Evolutionary conservation across 1,140 invertebrate genomes (phyloP).

Genomic region (Bathynomus jamesi): DNA sequence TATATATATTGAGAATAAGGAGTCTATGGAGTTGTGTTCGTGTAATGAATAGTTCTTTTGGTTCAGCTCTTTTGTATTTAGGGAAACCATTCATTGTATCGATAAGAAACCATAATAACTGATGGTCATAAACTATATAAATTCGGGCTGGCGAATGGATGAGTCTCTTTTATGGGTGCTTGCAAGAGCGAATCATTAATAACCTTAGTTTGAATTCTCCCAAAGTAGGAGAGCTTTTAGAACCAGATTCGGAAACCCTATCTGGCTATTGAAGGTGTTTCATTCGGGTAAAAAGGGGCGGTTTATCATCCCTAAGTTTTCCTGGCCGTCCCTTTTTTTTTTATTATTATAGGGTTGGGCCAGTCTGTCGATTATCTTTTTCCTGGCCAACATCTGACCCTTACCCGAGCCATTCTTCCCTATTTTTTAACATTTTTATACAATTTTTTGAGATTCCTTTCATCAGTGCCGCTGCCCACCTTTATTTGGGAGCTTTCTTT

Average conservation of each 20-base stretch:
- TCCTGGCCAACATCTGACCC: background rate
- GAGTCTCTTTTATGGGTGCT: background rate
- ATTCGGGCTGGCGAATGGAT: background rate
- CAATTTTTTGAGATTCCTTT: background rate
- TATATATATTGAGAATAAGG: too few relatives aligned
- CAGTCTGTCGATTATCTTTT: too few relatives aligned
- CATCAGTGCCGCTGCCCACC: background rate
- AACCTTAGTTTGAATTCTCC: background rate
- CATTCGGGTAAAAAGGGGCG: background rate
- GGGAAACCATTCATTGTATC: too few relatives aligned
- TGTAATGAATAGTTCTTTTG: too few relatives aligned
- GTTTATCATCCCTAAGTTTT: background rate
- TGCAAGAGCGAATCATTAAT: background rate
- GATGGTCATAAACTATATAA: background rate
- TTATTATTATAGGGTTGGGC: too few relatives aligned
- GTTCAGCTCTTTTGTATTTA: too few relatives aligned
- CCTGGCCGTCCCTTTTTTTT: background rate
- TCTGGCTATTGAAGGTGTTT: background rate
- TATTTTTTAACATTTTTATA: constrained; percentile 1
- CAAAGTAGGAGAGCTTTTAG: background rate
- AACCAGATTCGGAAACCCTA: background rate
- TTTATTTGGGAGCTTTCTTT: background rate
- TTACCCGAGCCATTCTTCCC: background rate
- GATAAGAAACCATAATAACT: too few relatives aligned
- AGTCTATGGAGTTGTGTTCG: too few relatives aligned